These are phyloP conservation scores for Danaus melanippus DNA, from an alignment of 1,140 invertebrate genomes.

Conservation along the genomic window DNA sequence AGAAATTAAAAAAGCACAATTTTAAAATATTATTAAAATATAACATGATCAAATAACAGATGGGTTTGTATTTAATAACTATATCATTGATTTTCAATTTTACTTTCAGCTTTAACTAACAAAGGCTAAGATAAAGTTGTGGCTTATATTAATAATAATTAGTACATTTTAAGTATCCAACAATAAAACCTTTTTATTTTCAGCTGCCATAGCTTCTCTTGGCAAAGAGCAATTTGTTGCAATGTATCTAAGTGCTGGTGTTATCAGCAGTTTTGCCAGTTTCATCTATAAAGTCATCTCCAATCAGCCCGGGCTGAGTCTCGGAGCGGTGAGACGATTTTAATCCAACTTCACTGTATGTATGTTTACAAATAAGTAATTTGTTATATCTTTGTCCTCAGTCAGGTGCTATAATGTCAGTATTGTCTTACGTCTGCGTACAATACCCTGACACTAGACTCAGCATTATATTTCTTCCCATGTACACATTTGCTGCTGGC, in stretches of 20 bases:
- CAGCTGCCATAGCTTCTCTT: slow-evolving; percentile 80
- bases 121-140: background rate
- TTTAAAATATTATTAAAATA: too few relatives aligned
- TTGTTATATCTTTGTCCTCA: slow-evolving; percentile 54
- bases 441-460: slow-evolving; percentile 88
- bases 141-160: too few relatives aligned
- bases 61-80: background rate
- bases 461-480: slow-evolving; percentile 92
- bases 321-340: slow-evolving; percentile 88
- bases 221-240: slow-evolving; percentile 95
- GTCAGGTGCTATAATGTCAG: slow-evolving; percentile 94
- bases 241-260: slow-evolving; percentile 90
- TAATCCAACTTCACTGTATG: slow-evolving; percentile 4
- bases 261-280: slow-evolving; percentile 90
- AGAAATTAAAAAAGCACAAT: too few relatives aligned
- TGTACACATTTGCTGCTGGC: slow-evolving; percentile 88
- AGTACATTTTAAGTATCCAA: background rate
- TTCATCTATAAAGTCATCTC: slow-evolving; percentile 83
- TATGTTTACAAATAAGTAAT: slow-evolving; percentile 5
- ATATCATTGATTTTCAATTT: background rate
- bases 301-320: slow-evolving; percentile 79
- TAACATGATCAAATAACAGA: background rate
- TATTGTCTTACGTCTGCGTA: slow-evolving; percentile 90
- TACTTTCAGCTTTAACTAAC: too few relatives aligned
- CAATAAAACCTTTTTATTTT: slow-evolving; percentile 13